Evolutionary conservation across 2,888 invertebrate species (phyloP).

Genomic region (Horisme vitalbata): DNA sequence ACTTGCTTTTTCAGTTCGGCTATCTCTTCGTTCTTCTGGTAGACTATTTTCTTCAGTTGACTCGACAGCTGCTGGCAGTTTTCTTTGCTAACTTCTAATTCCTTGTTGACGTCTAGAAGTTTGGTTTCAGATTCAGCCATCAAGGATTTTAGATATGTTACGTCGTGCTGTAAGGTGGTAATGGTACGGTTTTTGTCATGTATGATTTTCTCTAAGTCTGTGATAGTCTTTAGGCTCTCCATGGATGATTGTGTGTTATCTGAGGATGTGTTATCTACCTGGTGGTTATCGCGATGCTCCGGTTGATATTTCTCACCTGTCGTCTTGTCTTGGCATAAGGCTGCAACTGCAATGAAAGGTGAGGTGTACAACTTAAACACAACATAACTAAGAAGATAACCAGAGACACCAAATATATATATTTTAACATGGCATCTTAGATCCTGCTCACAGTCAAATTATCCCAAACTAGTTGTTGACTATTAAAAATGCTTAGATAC

Average conservation of each 20-base stretch:
- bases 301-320: slow-evolving; percentile 43
- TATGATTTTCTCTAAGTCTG: slow-evolving; percentile 71
- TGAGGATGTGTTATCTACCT: slow-evolving; percentile 70
- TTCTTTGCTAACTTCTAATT: slow-evolving; percentile 63
- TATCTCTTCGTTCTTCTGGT: slow-evolving; percentile 73
- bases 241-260: slow-evolving; percentile 64
- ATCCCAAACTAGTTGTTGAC: too few species aligned
- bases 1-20: slow-evolving; percentile 69
- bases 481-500: too few species aligned
- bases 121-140: slow-evolving; percentile 72
- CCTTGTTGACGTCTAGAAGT: slow-evolving; percentile 64
- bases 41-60: slow-evolving; percentile 70
- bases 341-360: slow-evolving; percentile 51
- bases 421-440: too few species aligned
- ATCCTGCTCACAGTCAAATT: too few species aligned
- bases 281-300: slow-evolving; percentile 52
- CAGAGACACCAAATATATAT: too few species aligned
- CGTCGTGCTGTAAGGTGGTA: slow-evolving; percentile 65
- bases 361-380: not conserved
- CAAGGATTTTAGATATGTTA: slow-evolving; percentile 62
- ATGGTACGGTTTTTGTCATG: slow-evolving; percentile 71
- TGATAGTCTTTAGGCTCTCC: slow-evolving; percentile 68
- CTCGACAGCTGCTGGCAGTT: slow-evolving; percentile 64
- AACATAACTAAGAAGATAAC: too few species aligned
- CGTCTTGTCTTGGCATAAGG: slow-evolving; percentile 48